Conservation (phyloP, 2,888 invertebrate genomes). For the Apodemia mormo region DNA sequence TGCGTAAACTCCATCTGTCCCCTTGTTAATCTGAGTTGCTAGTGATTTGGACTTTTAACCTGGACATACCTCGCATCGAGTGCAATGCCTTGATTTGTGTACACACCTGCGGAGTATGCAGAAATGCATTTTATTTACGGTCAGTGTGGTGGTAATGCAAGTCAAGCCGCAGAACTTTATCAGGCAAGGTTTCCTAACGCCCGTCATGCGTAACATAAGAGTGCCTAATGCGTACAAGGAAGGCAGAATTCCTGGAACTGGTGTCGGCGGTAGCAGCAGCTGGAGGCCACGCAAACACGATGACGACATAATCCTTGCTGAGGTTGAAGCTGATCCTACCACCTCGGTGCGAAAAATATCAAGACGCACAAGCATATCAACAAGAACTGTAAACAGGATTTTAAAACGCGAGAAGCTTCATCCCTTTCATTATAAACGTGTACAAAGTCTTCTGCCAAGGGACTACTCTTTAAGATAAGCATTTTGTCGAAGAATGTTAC, state of each 20-base stretch:
- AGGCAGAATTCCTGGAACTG: slow-evolving; percentile 1
- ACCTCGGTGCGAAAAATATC: too few species aligned
- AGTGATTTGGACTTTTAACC: not conserved
- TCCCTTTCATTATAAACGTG: too few species aligned
- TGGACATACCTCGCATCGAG: not conserved
- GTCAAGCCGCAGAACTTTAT: not conserved
- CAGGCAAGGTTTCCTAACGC: not conserved
- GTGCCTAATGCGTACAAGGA: not conserved
- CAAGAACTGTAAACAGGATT: too few species aligned
- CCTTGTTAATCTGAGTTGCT: not conserved
- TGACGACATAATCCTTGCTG: too few species aligned
- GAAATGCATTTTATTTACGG: not conserved
- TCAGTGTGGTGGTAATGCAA: not conserved
- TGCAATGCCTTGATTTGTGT: not conserved
- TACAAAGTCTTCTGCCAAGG: too few species aligned
- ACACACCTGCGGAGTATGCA: not conserved
- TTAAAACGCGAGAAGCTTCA: too few species aligned
- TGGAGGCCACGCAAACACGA: too few species aligned
- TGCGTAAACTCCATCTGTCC: too few species aligned
- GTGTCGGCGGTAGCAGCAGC: not conserved
- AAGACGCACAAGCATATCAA: too few species aligned
- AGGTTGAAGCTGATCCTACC: too few species aligned
- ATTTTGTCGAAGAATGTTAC: too few species aligned
- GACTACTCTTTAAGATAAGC: too few species aligned
- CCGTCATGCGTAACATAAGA: not conserved